Evolutionary conservation across 2,888 invertebrate species (phyloP).

Genomic region (Gari tellinella): DNA sequence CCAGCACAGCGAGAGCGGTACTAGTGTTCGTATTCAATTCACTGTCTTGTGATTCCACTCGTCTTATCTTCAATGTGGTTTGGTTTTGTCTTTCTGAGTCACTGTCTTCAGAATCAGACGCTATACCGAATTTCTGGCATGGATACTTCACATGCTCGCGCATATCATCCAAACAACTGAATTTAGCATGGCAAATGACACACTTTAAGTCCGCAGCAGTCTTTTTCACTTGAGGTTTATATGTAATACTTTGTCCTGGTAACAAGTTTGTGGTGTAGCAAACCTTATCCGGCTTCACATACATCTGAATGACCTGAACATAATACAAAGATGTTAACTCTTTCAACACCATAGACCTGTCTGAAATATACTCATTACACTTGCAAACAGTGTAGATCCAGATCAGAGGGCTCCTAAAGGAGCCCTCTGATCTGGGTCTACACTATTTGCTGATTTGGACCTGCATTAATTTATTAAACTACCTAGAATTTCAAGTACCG

Average conservation of each 20-base stretch:
- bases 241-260: slow-evolving; percentile 46
- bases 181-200: slow-evolving; percentile 70
- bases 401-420: too few species aligned
- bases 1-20: slow-evolving; percentile 53
- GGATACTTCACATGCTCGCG: slow-evolving; percentile 73
- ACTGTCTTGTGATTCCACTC: slow-evolving; percentile 29
- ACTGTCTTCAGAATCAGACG: slow-evolving; percentile 22
- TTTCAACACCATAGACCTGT: too few species aligned
- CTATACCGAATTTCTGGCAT: slow-evolving; percentile 55
- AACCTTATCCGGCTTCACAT: slow-evolving; percentile 52
- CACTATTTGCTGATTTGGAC: too few species aligned
- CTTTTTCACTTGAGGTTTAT: slow-evolving; percentile 55
- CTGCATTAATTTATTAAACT: too few species aligned
- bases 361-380: too few species aligned
- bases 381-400: too few species aligned
- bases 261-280: slow-evolving; percentile 41
- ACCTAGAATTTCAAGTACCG: too few species aligned
- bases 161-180: slow-evolving; percentile 71
- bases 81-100: slow-evolving; percentile 16
- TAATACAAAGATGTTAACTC: too few species aligned
- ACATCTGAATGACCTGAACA: slow-evolving; percentile 57
- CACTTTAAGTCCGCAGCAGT: slow-evolving; percentile 63
- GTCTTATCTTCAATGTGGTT: slow-evolving; percentile 38
- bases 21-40: slow-evolving; percentile 11
- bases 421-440: too few species aligned